Base-by-base conservation (phyloP, 2,797 vertebrate genomes). In the Sebastes variabilis region DNA sequence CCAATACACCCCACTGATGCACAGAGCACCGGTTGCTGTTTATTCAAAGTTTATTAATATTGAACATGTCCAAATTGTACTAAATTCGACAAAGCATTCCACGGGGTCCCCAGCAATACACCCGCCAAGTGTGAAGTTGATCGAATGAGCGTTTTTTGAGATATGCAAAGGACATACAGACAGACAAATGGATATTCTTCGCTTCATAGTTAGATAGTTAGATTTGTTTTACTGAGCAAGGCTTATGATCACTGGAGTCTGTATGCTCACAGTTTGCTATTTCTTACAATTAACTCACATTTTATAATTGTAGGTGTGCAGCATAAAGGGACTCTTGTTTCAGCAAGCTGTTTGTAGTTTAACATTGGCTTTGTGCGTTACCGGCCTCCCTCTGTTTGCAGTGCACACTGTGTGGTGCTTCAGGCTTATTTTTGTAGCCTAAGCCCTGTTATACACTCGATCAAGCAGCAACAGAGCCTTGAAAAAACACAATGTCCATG, bases 381-480 rank as follows among this genome's bases (percentile, higher is more conserved):
- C 32, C 9, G 22, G 22, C 81, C 67, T 67, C 58, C 66, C 67
- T 73, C 52, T 55, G 68, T 70, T 42, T 72, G 60, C 72, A 20
- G 62, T 42, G 29, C 73, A 56, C 84, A 68, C 71, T 32, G 18
- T 75, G 85, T 56, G 75, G 82, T 56, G 77, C 62, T 80, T 70
- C 7, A 2, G 52, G 25, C 20, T 71, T 88, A 49, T 90, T 90
- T 82, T 85, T 69, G 59, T 25, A 82, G 75, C 64, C 34, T 78
- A 76, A 89, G 66, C 70, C 72, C 55, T 69, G 62, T 87, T 91
- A 79, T 25, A 72, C 85, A 77, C 79, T 84, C 56, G 3, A 78
- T 85, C 54, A 14, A 85, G 59, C 87, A 74, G 72, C 68, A 56
- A 27, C 12, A 68, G 62, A 66, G 60, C 72, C 70, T 66, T 74